Conservation (phyloP, 2,888 invertebrate genomes). For the Pyrrhosoma nymphula region DNA sequence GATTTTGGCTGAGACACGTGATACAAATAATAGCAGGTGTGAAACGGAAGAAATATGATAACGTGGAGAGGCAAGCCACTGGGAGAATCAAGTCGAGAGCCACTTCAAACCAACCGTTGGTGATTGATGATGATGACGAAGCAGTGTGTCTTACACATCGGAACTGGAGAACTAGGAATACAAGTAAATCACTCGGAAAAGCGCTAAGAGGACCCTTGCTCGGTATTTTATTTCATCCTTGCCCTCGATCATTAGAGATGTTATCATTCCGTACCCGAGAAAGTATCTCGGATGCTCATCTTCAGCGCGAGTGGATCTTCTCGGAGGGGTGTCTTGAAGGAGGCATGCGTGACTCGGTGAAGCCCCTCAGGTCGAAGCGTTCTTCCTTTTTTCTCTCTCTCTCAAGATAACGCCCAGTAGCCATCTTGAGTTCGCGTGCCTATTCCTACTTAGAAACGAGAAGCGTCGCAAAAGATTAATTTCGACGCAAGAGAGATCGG, state of each 20-base stretch:
- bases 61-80: neutral
- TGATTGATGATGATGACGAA: neutral
- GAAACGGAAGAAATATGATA: neutral
- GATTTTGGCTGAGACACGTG: neutral
- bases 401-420: neutral
- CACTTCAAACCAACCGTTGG: neutral
- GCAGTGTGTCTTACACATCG: neutral
- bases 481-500: neutral
- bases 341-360: slow-evolving; percentile 15
- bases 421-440: slow-evolving; percentile 47
- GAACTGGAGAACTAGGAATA: neutral
- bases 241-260: slow-evolving; percentile 59
- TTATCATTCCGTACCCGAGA: neutral
- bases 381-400: neutral
- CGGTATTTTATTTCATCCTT: slow-evolving; percentile 49
- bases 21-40: neutral
- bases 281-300: slow-evolving; percentile 58
- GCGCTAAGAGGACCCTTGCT: slow-evolving; percentile 17
- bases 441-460: neutral
- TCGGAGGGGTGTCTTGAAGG: slow-evolving; percentile 28
- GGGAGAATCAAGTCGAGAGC: neutral
- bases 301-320: slow-evolving; percentile 31
- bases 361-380: neutral
- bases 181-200: slow-evolving; percentile 52
- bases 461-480: neutral